Base-by-base conservation (phyloP, 2,888 invertebrate species). In the Epirrita christyi region DNA sequence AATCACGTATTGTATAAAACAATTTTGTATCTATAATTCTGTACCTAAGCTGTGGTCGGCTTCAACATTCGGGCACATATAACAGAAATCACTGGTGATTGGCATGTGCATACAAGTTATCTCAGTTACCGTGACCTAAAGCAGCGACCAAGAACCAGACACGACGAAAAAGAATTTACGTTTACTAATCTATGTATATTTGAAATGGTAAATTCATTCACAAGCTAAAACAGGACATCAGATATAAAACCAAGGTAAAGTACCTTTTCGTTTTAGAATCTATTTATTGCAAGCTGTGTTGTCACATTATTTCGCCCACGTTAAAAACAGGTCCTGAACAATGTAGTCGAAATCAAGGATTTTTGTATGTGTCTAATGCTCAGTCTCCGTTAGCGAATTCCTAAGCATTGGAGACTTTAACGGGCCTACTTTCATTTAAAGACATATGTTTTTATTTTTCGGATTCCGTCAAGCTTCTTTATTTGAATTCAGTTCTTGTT, bases 281-380 rank as follows among this genome's bases (percentile, higher is more conserved):
- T 61, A 49, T 55, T 61, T 59, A 63, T 55, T 48, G 37, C 49
- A 38, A 59, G 57, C 47, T 47, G 68, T 73, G 71, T 70, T 80
- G 80, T 79, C 78, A 79, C 81, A 81, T 83, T 81, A 77, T 83
- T 65, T 83, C 85, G 81, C 89, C 90, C 83, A 88, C 90, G 76
- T 81, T 81, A 69, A 74, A 81, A 81, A 73, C 78, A 73, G 71
- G 72, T 78, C 78, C 78, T 76, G 79, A 76, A 81, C 83, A 81
- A 85, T 83, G 86, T 85, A 85, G 87, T 81, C 82, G 80, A 83
- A 88, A 86, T 81, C 83, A 85, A 86, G 85, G 82, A 88, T 86
- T 80, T 81, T 81, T 78, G 75, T 77, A 78, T 71, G 72, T 73
- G 70, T 75, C 64, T 73, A 64, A 59, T 37, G n/a, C 13, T 66